Base-by-base conservation (phyloP, 2,797 vertebrate species). In the Enteromius argenteus region DNA sequence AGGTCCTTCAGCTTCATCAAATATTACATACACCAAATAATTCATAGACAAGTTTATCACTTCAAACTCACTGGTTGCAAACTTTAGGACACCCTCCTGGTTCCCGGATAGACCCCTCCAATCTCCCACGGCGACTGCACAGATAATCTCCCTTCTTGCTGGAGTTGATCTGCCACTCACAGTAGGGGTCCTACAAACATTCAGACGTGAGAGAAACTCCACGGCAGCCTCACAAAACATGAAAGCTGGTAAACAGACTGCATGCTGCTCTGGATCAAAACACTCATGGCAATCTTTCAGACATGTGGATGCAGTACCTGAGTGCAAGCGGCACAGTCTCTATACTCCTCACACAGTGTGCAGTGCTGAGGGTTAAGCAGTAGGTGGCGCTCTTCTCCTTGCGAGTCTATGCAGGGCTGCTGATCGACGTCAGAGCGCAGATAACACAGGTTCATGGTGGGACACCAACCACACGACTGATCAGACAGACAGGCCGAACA, bases 391-490 rank as follows among this genome's bases (percentile, higher is more conserved):
- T 91, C 92, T 30, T 88, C 91, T 53, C 88, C 93, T 37, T 92
- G 94, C 44, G 88, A 89, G 78, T 95, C 94, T 8, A 93, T 87
- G 86, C 93, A 95, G 60, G 87, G 90, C 86, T 93, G 90, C 0
- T 89, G 53, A 39, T 88, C 71, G 23, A 91, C 80, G 32, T 82
- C 32, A 79, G 96, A 92, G 37, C 97, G 96, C 66, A 94, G 86
- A 64, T 96, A 92, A 88, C 97, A 98, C 71, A 94, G 93, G 71
- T 95, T 93, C 44, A 94, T 92, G 79, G 94, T 92, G 0, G 96
- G 93, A 88, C 97, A 98, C 97, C 97, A 98, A 84, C 97, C 97
- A 0, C 97, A 98, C 56, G 96, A 96, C 92, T 97, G 97, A 90
- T 98, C 97, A 0, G 97, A 96, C 60, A 98, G 90, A 90, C 97